Evolutionary conservation across 92 coral and sea anemone species (phyloP), one percentile per base, ranked within the genome.

Genomic region (Siderastrea radians): DNA sequence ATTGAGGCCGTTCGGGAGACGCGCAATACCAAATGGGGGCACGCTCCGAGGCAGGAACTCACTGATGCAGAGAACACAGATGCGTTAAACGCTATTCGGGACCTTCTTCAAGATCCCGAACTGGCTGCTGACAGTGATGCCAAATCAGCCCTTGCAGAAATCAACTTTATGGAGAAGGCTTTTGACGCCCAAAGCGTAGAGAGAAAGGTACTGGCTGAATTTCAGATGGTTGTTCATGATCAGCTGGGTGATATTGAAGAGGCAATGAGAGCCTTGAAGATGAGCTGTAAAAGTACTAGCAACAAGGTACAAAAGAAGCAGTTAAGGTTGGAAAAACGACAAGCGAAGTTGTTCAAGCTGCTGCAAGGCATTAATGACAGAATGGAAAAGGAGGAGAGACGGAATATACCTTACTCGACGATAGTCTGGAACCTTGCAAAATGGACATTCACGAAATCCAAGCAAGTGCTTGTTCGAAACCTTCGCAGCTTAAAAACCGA

Each of bases 1-100:
- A 85, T 95, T 44, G 83, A 89, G 3, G 78, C 72, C 4, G 87
- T 95, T 0, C 86, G 81, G 17, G 92, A 88, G 2, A 71, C 98
- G 38, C 38, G 38, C 38, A 26, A 26, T 26, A 26, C 38, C 38
- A 26, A 26, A 26, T 26, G 38, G 38, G 38, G 38, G 38, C 38
- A 26, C 38, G 38, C 38, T 26, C 38, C 38, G 38, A 26, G 38
- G 38, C 38, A 90, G 49, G 90, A 79, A 13, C 84, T 95, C 13
- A 52, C 83, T 46, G 90, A 71, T 16, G 49, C 68, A 50, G 89
- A 93, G 68, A 90, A 70, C 65, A 51, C 70, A 61, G 86, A 81
- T 77, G 98, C 98, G 3, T 78, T 95, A 10, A 63, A 47, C 3
- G 65, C 80, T 14, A 91, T 95, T 68, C 57, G 82, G 19, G 47